These are phyloP conservation scores for Anas capensis DNA, from an alignment of 2,797 vertebrate genomes.

Conservation along the genomic window DNA sequence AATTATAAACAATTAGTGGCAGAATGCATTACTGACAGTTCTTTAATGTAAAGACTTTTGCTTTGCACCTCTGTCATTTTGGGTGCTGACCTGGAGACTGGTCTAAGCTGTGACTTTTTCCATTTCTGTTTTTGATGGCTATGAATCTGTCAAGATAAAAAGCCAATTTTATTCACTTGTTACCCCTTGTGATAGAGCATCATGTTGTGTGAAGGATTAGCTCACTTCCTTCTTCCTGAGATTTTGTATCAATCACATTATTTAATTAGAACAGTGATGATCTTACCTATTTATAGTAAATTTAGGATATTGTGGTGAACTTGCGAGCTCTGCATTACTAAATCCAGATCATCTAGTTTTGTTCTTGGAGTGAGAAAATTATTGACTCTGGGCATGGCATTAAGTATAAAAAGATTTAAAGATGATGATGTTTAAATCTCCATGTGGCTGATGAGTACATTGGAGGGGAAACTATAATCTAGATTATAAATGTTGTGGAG, in stretches of 20 bases:
- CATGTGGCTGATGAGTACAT: neutral
- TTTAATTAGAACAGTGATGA: neutral
- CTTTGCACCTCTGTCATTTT: neutral
- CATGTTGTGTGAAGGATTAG: rapidly evolving
- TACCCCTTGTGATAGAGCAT: neutral
- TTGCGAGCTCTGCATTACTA: rapidly evolving
- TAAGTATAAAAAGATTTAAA: neutral
- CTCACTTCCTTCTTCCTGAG: neutral
- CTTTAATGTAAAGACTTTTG: neutral
- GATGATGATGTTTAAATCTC: neutral
- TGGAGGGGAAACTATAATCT: neutral
- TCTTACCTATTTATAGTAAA: neutral
- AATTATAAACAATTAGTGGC: neutral
- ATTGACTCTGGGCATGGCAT: neutral
- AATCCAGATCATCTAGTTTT: neutral
- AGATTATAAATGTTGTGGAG: neutral
- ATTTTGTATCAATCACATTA: neutral
- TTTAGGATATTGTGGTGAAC: neutral
- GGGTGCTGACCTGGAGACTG: neutral
- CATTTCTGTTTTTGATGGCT: neutral
- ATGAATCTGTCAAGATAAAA: neutral
- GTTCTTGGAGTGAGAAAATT: neutral
- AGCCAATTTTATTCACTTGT: neutral
- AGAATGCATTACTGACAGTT: neutral
- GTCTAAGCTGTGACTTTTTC: neutral